Conservation (phyloP, 2,113 vertebrate species). For the Acanthochromis polyacanthus region DNA sequence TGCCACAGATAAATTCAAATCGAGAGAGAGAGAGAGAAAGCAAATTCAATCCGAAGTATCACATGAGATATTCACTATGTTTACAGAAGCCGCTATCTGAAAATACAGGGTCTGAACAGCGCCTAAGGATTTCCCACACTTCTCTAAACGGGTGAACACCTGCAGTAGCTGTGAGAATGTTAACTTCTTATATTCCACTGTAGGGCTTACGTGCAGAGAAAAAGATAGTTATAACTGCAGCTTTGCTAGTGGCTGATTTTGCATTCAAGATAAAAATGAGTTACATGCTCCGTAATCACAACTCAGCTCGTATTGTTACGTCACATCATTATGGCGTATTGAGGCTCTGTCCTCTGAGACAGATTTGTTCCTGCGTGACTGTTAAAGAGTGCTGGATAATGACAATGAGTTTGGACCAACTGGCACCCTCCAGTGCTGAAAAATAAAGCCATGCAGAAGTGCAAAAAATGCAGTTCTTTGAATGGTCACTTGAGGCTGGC, state of each 20-base stretch:
- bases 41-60: slow-evolving; percentile 3
- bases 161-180: background rate
- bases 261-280: slow-evolving; percentile 30
- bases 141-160: slow-evolving; percentile 20
- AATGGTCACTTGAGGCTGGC: too few species aligned
- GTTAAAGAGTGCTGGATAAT: background rate
- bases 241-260: slow-evolving; percentile 1
- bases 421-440: too few species aligned
- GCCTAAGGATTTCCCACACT: background rate
- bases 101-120: background rate
- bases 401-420: too few species aligned
- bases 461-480: too few species aligned
- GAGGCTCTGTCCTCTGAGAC: background rate
- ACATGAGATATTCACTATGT: background rate
- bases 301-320: background rate
- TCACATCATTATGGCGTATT: background rate
- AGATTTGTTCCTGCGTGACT: background rate
- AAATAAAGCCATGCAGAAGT: too few species aligned
- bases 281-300: slow-evolving; percentile 20
- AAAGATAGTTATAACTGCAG: background rate
- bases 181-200: slow-evolving; percentile 1
- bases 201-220: background rate
- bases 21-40: slow-evolving; percentile 11
- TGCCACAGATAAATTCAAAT: slow-evolving; percentile 3
- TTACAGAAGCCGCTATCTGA: background rate